Evolutionary conservation across 2,797 vertebrate species (phyloP).

Genomic region (Anguilla anguilla): DNA sequence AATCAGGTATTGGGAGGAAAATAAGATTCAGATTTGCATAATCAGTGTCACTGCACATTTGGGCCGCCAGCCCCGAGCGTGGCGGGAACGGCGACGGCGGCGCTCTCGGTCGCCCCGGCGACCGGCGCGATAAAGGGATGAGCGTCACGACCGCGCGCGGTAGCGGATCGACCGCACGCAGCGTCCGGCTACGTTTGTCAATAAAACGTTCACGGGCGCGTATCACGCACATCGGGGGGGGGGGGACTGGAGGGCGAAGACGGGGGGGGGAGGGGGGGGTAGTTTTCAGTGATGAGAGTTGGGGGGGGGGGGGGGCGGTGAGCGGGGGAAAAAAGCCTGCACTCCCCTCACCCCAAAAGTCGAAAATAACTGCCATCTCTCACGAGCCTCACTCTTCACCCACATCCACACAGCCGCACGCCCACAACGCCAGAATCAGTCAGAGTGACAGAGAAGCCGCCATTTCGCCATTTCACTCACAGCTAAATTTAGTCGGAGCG

Average conservation of each 20-base stretch:
- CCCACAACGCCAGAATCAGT: not conserved
- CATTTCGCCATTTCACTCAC: not conserved
- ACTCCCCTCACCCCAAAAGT: not conserved
- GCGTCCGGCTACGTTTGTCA: constrained; percentile 79
- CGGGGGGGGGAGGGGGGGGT: too few relatives aligned
- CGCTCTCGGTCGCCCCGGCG: constrained; percentile 63
- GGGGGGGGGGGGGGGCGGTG: not conserved
- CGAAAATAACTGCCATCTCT: not conserved
- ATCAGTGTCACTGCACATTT: constrained; percentile 86
- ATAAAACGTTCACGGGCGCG: constrained; percentile 71
- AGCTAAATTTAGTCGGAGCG: constrained; percentile 11
- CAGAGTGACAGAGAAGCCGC: not conserved
- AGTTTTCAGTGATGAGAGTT: constrained; percentile 44
- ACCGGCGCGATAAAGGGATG: constrained; percentile 72
- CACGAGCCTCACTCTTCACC: not conserved
- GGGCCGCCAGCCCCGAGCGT: constrained; percentile 71
- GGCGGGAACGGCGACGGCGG: constrained; percentile 69
- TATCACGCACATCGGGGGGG: constrained; percentile 69
- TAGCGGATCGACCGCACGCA: constrained; percentile 69
- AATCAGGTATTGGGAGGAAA: constrained; percentile 75
- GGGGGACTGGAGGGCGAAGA: constrained; percentile 10
- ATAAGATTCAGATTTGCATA: constrained; percentile 80
- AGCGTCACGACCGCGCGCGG: constrained; percentile 59
- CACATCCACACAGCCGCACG: not conserved
- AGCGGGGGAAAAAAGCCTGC: not conserved